These are phyloP conservation scores for Meiosimyza platycephala DNA, from an alignment of 2,888 invertebrate genomes.

Conservation along the genomic window DNA sequence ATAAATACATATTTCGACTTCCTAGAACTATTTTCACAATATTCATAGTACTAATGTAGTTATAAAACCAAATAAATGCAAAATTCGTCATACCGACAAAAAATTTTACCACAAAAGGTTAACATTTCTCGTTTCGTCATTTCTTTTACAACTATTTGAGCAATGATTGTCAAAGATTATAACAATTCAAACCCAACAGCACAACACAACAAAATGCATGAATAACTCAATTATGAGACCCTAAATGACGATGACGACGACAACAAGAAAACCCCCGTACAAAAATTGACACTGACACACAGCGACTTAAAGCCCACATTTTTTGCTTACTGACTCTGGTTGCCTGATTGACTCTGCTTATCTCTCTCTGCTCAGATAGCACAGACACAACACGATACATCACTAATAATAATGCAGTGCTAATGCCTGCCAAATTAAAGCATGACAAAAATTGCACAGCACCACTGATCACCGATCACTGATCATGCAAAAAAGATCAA, in stretches of 20 bases:
- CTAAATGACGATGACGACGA: background rate
- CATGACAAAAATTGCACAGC: constrained; percentile 23
- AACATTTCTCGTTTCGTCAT: constrained; percentile 7
- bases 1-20: constrained; percentile 3
- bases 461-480: background rate
- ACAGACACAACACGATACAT: constrained; percentile 7
- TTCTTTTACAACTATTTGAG: constrained; percentile 30
- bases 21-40: constrained; percentile 18
- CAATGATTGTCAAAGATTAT: constrained; percentile 29
- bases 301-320: constrained; percentile 15
- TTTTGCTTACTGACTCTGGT: background rate
- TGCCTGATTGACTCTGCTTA: background rate
- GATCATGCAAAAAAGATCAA: constrained; percentile 20
- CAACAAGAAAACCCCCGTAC: background rate
- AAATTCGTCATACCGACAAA: constrained; percentile 33
- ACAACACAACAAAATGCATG: constrained; percentile 10
- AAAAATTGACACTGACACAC: background rate
- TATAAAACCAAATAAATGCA: constrained; percentile 4
- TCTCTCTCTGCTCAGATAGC: background rate
- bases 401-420: constrained; percentile 18
- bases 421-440: constrained; percentile 34
- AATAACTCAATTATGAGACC: constrained; percentile 39
- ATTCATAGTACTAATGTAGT: background rate
- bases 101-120: constrained; percentile 23
- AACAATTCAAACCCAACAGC: background rate